A percentile compares a stretch with the other conserved stretches of the same genome.
phyloP scores from a whole-genome alignment of 92 coral and sea anemone species.

The Siderastrea siderea region DNA sequence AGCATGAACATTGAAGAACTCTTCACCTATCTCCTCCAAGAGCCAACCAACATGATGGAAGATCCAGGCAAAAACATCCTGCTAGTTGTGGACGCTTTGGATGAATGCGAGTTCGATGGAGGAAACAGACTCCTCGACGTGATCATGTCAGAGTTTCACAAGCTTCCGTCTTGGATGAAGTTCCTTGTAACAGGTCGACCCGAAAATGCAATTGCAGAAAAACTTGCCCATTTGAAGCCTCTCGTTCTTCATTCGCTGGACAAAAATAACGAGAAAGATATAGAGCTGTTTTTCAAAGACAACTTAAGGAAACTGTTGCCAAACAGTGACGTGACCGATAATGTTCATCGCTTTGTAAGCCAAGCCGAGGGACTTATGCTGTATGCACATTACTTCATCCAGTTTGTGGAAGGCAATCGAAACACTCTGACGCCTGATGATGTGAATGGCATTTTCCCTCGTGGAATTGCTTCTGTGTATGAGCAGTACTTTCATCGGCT shows the following conservation, averaged over 20 bases:
- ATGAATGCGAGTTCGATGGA: constrained; percentile 71
- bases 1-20: constrained; percentile 56
- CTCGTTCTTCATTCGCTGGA: constrained; percentile 44
- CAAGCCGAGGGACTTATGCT: constrained; percentile 85
- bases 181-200: constrained; percentile 76
- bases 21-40: constrained; percentile 71
- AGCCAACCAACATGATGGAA: constrained; percentile 57
- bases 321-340: constrained; percentile 10
- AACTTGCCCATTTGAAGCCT: constrained; percentile 42
- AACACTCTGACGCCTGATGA: constrained; percentile 5
- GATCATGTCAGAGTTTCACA: constrained; percentile 59
- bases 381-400: constrained; percentile 68
- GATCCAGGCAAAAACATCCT: constrained; percentile 63
- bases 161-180: constrained; percentile 73
- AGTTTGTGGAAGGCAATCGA: constrained; percentile 42
- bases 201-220: constrained; percentile 37
- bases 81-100: constrained; percentile 73
- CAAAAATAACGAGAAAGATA: constrained; percentile 63
- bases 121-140: constrained; percentile 53
- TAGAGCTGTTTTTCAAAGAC: constrained; percentile 54
- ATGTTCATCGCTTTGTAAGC: constrained; percentile 31
- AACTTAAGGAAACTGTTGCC: constrained; percentile 28
- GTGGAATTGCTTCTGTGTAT: constrained; percentile 71
- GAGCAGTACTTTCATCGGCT: constrained; percentile 65
- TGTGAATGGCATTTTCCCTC: constrained; percentile 52